Evolutionary conservation across 2,113 vertebrate species (phyloP).

Genomic region (Scopus umbretta): DNA sequence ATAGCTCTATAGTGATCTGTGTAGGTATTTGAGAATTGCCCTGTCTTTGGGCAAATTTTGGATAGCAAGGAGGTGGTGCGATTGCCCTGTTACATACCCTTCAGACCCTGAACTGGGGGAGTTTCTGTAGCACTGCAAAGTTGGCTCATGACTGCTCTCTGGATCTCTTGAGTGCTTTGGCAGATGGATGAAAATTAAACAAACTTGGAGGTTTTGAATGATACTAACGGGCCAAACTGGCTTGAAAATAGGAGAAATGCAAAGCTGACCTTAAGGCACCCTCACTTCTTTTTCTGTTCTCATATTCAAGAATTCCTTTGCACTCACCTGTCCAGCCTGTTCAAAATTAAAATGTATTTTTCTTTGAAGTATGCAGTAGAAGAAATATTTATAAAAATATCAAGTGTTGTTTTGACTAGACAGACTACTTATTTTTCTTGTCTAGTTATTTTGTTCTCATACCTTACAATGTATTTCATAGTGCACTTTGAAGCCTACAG

Average conservation of each 20-base stretch:
- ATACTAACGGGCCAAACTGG: background rate
- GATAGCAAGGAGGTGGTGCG: background rate
- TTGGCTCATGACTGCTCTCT: background rate
- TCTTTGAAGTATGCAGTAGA: slow-evolving; percentile 29
- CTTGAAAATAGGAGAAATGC: background rate
- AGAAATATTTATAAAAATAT: slow-evolving; percentile 14
- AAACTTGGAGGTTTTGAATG: background rate
- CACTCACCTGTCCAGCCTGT: background rate
- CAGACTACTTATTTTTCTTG: background rate
- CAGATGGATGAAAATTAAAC: background rate
- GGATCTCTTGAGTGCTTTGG: background rate
- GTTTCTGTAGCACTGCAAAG: background rate
- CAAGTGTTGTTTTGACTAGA: slow-evolving; percentile 32
- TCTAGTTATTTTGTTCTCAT: background rate
- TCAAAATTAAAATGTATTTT: background rate
- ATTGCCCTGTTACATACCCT: background rate
- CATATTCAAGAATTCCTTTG: background rate
- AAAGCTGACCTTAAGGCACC: background rate
- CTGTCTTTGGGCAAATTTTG: background rate
- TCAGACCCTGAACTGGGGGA: background rate
- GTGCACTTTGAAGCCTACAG: background rate
- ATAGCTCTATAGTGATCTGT: background rate
- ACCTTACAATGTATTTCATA: background rate
- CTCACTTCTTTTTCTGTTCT: background rate
- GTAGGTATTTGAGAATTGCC: background rate